These are phyloP conservation scores for Melanostoma scalare DNA, from an alignment of 2,888 invertebrate genomes.

Conservation along the genomic window DNA sequence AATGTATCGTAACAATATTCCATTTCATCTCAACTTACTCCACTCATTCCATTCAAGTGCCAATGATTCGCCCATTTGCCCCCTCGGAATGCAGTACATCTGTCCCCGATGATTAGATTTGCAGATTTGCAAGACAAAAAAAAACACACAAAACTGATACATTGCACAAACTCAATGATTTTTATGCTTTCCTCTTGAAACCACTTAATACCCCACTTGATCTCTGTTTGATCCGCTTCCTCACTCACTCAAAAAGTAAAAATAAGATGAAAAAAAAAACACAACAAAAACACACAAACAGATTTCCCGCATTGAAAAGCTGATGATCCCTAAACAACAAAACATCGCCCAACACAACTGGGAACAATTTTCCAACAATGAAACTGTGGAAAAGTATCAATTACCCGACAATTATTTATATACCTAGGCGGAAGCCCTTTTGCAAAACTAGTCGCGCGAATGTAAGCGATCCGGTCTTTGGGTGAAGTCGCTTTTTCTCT, in stretches of 20 bases:
- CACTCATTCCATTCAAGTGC: slow-evolving; percentile 2
- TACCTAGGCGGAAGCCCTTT: slow-evolving; percentile 72
- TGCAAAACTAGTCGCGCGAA: slow-evolving; percentile 67
- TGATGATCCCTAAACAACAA: slow-evolving; percentile 55
- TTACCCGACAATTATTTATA: slow-evolving; percentile 74
- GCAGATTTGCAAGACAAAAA: slow-evolving; percentile 28
- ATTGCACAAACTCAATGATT: slow-evolving; percentile 30
- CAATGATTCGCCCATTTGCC: slow-evolving; percentile 23
- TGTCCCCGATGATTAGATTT: slow-evolving; percentile 23
- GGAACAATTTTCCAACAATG: slow-evolving; percentile 64
- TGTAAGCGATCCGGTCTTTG: slow-evolving; percentile 72
- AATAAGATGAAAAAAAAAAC: neutral
- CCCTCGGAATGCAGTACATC: slow-evolving; percentile 31
- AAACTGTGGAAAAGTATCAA: slow-evolving; percentile 74
- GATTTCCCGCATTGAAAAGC: slow-evolving; percentile 50
- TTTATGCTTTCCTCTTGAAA: slow-evolving; percentile 51
- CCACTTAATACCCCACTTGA: slow-evolving; percentile 75
- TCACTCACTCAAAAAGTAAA: slow-evolving; percentile 14
- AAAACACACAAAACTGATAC: slow-evolving; percentile 2
- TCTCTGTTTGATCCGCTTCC: slow-evolving; percentile 67
- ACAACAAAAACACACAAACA: slow-evolving; percentile 38
- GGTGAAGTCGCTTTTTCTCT: neutral
- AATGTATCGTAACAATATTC: too few relatives aligned
- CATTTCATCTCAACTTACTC: too few relatives aligned
- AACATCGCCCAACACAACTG: slow-evolving; percentile 51